A percentile compares a stretch with the other conserved stretches of the same genome.
Conservation (phyloP, 2,113 vertebrate species). For the Plotosus lineatus region DNA sequence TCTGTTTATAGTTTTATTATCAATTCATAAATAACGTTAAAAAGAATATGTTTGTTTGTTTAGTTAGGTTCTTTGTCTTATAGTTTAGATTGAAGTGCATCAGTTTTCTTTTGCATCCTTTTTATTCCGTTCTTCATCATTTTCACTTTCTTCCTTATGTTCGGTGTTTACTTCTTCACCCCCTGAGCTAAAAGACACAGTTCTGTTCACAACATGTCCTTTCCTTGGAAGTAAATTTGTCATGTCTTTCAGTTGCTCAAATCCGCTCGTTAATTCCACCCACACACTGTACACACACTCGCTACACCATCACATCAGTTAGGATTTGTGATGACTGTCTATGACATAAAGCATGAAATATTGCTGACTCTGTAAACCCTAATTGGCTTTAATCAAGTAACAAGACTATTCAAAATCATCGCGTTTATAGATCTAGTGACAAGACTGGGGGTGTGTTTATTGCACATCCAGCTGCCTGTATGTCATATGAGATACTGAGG, state of each 20-base stretch:
- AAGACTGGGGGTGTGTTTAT: constrained; percentile 1
- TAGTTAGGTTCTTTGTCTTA: too few species aligned
- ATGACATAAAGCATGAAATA: neutral
- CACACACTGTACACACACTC: neutral
- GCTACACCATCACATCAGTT: neutral
- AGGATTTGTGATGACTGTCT: neutral
- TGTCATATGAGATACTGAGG: constrained; percentile 18
- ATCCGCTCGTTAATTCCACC: neutral
- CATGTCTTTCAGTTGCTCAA: neutral
- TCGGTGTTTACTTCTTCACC: too few species aligned
- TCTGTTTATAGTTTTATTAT: too few species aligned
- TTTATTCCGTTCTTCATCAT: too few species aligned
- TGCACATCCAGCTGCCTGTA: constrained; percentile 8
- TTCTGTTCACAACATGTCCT: too few species aligned
- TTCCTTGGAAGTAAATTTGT: neutral
- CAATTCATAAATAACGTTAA: too few species aligned
- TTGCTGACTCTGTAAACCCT: neutral
- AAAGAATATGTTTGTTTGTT: too few species aligned
- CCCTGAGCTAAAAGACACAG: too few species aligned
- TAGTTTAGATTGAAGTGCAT: too few species aligned
- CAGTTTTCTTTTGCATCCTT: too few species aligned
- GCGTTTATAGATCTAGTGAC: constrained; percentile 14
- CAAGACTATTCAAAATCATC: constrained; percentile 8
- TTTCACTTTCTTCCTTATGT: too few species aligned
- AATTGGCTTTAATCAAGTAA: constrained; percentile 34